Percentiles rank a stretch among this genome's conserved stretches.
Conservation (phyloP, 2,113 vertebrate species). For the Sus scrofa region DNA sequence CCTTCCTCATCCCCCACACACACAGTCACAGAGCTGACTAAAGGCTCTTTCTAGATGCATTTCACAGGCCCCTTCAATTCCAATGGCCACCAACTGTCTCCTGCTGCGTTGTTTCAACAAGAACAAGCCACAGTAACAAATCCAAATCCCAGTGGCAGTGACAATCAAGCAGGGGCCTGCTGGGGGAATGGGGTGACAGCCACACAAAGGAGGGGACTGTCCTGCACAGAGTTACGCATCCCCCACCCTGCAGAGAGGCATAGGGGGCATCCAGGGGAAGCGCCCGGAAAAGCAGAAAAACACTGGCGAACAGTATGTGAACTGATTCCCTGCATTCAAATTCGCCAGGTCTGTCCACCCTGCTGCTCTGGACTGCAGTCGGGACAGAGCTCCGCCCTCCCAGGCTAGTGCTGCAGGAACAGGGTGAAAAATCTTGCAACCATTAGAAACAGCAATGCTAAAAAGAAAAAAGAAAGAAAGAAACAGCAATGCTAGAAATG, state of each 20-base stretch:
- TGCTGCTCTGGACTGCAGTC: neutral
- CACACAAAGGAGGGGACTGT: neutral
- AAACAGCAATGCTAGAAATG: neutral
- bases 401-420: neutral
- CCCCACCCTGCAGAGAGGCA: neutral
- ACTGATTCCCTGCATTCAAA: rapidly evolving
- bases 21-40: neutral
- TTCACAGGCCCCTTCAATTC: neutral
- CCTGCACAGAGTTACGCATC: rapidly evolving
- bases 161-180: neutral
- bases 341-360: neutral
- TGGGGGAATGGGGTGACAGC: rapidly evolving
- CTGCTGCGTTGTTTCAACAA: neutral
- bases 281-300: neutral
- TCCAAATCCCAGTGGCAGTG: neutral
- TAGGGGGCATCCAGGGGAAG: neutral
- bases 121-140: neutral
- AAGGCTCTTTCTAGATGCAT: neutral
- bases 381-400: neutral
- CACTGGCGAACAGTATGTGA: neutral
- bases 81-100: neutral
- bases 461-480: neutral
- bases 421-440: neutral
- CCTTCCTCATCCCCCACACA: neutral
- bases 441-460: neutral